phyloP scores from a whole-genome alignment of 2,797 vertebrate species.

The Bradypodion pumilum region DNA sequence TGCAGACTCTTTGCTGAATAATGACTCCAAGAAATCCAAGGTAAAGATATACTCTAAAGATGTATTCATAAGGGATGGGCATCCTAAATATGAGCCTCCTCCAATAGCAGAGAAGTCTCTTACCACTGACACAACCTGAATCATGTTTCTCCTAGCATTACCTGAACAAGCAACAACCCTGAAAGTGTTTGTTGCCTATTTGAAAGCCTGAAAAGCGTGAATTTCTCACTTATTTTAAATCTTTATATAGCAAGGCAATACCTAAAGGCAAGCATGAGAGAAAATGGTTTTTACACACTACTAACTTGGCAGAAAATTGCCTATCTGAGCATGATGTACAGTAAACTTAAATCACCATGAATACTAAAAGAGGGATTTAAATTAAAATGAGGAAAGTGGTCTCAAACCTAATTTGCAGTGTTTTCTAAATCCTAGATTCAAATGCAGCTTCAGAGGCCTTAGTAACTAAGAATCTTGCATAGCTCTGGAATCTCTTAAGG shows the following conservation, averaged over 20 bases:
- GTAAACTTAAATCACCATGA: slow-evolving; percentile 36
- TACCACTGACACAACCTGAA: background rate
- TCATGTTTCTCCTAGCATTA: background rate
- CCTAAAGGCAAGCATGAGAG: background rate
- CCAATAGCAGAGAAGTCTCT: background rate
- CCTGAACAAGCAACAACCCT: background rate
- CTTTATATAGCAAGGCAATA: slow-evolving; percentile 35
- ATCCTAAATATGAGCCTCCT: too few relatives aligned
- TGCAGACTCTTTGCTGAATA: too few relatives aligned
- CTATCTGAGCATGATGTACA: background rate
- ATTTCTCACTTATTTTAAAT: background rate
- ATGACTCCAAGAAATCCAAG: too few relatives aligned
- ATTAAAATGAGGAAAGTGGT: slow-evolving; percentile 9
- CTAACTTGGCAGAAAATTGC: background rate
- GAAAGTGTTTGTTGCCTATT: background rate
- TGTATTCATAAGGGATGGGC: too few relatives aligned
- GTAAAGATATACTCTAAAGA: too few relatives aligned
- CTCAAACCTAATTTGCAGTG: slow-evolving; percentile 9
- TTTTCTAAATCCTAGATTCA: background rate
- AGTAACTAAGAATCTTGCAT: background rate
- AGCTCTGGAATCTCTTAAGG: background rate
- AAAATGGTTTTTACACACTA: slow-evolving; percentile 22
- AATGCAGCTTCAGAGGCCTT: slow-evolving; percentile 11
- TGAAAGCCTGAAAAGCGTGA: background rate
- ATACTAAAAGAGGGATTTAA: slow-evolving; percentile 33